Evolutionary conservation across 2,888 invertebrate genomes (phyloP), one percentile per base, ranked within the genome.

Genomic region (Rhabditophanes sp.): DNA sequence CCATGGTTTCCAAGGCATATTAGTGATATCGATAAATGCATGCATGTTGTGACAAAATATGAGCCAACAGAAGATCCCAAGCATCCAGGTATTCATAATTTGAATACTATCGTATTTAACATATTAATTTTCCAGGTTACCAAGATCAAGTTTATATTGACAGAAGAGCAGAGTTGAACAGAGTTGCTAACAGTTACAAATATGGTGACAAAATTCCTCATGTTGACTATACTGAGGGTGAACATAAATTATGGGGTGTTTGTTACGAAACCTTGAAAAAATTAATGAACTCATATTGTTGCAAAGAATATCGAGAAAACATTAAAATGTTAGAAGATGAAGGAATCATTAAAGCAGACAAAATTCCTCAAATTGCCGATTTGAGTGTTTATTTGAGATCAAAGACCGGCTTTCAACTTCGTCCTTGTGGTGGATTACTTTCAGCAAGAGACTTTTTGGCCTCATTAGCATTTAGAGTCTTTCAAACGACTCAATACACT

Each of bases 371-470:
- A 66, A 72, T 96, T 41, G 82, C 88, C 63, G 85, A 87, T 50
- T 81, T 96, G 68, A 90, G 87, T 56, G 77, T 76, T 62, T 93
- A 88, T 72, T 73, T 93, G 48, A 79, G 81, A 69, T 76, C 75
- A 75, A 28, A 26, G n/a, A 90, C 90, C 2, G 96, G 96, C 4
- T 99, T 96, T 72, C 79, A 82, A 21, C 74, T 99, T 32, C 77
- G 96, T 42, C 96, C 96, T 0, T 96, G 90, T 3, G 90, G 93
- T 28, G 96, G 96, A 25, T 75, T 96, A 3, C 74, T 96, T 41
- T 90, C 93, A 0, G 88, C 96, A 20, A 75, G 96, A 32, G 96
- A 99, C 69, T 99, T 99, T 73, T 75, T 99, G 37, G 85, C 96
- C 21, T 90, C 90, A 3, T 56, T 73, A 31, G 72, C 72, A 1